A percentile compares a stretch with the other conserved stretches of the same genome.
These are phyloP conservation scores for Cloeon dipterum DNA, from an alignment of 2,888 invertebrate genomes.

Conservation along the genomic window DNA sequence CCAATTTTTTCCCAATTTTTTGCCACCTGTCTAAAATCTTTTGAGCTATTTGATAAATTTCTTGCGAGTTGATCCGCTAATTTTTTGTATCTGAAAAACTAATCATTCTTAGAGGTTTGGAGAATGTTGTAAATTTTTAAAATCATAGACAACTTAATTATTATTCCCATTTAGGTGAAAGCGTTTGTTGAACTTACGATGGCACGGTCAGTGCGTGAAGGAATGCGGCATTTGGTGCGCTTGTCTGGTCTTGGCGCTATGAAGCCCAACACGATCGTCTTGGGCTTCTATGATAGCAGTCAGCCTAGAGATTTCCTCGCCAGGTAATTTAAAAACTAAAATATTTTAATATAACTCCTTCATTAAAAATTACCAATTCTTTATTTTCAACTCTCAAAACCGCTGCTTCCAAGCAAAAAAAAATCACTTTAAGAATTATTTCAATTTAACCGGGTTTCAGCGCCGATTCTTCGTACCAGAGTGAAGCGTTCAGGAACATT, in stretches of 20 bases:
- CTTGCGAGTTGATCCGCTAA: too few species aligned
- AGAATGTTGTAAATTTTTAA: neutral
- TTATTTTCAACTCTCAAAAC: too few species aligned
- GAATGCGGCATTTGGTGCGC: conserved; percentile 75
- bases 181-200: conserved; percentile 91
- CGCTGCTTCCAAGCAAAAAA: neutral
- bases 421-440: too few species aligned
- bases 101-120: neutral
- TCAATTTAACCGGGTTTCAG: too few species aligned
- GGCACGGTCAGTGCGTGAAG: conserved; percentile 62
- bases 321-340: conserved; percentile 22
- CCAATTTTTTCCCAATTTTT: too few species aligned
- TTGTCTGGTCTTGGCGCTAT: conserved; percentile 93
- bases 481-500: conserved; percentile 13
- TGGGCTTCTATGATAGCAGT: conserved; percentile 77
- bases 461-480: conserved; percentile 19
- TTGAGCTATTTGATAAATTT: too few species aligned
- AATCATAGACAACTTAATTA: neutral
- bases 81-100: neutral
- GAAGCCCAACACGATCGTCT: conserved; percentile 93
- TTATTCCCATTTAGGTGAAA: conserved; percentile 36
- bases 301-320: conserved; percentile 55
- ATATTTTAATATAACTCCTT: neutral
- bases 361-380: neutral
- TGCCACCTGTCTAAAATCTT: too few species aligned